Base-by-base conservation (phyloP, 2,888 invertebrate genomes). In the Epirrhoe alternata region DNA sequence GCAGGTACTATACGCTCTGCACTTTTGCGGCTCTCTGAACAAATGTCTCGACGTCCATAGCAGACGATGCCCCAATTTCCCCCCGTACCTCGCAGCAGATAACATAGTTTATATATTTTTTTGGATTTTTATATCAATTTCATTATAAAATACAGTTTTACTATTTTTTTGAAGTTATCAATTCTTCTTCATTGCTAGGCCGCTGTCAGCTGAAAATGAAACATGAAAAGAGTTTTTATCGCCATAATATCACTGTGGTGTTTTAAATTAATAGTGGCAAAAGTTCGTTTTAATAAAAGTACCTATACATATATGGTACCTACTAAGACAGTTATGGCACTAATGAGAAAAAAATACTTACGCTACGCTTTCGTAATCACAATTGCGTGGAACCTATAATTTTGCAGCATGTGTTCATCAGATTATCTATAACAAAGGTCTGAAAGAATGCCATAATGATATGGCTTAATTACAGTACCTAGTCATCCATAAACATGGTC, bases 1-100 rank as follows among this genome's bases (percentile, higher is more conserved):
- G 60, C 85, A 83, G 1, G 84, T 85, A 66, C 86, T 84, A 67
- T 88, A 87, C 7, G 59, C 47, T 10, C 45, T 60, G 24, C 54
- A 52, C 35, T 17, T 30, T 33, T 12, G n/a, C 5, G 64, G 64
- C 16, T 59, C 31, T n/a, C 16, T 54, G 38, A 38, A 31, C 16
- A 59, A 16, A 16, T 49, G 35, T 30, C n/a, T 35, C 0, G 64
- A 49, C 6, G 49, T 50, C 38, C 53, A 49, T 31, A 64, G 17
- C 49, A 64, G 35, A 35, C 16, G 35, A 12, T n/a, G 38, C 5
- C 49, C 57, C 52, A 52, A 49, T 14, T 35, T 64, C 0, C 53
- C 30, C 0, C 53, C 30, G n/a, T 30, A 59, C 10, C 38, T 49
- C 7, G n/a, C n/a, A 5, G 58, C 14, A 49, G 58, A 49, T 54